Base-by-base conservation (phyloP, 2,888 invertebrate genomes). In the Tipula helvola region DNA sequence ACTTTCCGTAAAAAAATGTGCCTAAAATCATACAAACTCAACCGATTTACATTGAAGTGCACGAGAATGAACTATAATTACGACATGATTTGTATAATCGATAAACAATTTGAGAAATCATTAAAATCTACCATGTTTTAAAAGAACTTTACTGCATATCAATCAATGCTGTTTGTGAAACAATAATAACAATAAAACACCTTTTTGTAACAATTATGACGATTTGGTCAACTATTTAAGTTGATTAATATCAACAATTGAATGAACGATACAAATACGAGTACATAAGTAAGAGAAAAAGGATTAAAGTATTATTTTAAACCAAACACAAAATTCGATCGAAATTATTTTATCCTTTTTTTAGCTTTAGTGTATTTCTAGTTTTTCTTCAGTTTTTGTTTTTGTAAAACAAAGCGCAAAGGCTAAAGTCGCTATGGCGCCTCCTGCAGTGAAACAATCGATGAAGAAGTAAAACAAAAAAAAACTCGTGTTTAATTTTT, bases 391-490 rank as follows among this genome's bases (percentile, higher is more conserved):
- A 52, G 71, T 71, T 71, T 71, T 71, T 71, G 71, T 71, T 71
- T 71, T 71, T 71, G 71, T 71, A 71, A 28, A 28, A 71, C 28
- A 71, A 71, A 71, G 71, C 71, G 71, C 71, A 71, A 71, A 71
- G 71, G 71, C 71, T 71, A 71, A 71, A 71, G 71, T 71, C 71
- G 71, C 71, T 71, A 71, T 71, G 71, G 71, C 71, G 71, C 71
- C 71, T 71, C 71, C 71, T 71, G 71, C 71, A 71, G 71, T 71
- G 71, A 28, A 71, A 71, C 71, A 71, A 71, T 71, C 71, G 71
- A 71, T 71, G 71, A 71, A 71, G 28, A 28, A 28, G 2, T 28
- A 28, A 28, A 28, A 28, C 28, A n/a, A 71, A 2, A 28, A 28
- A 71, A 71, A 71, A 52, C 3, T 52, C n/a, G 52, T 52, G 16